A percentile compares a stretch with the other conserved stretches of the same genome.
Conservation (phyloP, 2,888 invertebrate genomes). For the Artemia sinica region DNA sequence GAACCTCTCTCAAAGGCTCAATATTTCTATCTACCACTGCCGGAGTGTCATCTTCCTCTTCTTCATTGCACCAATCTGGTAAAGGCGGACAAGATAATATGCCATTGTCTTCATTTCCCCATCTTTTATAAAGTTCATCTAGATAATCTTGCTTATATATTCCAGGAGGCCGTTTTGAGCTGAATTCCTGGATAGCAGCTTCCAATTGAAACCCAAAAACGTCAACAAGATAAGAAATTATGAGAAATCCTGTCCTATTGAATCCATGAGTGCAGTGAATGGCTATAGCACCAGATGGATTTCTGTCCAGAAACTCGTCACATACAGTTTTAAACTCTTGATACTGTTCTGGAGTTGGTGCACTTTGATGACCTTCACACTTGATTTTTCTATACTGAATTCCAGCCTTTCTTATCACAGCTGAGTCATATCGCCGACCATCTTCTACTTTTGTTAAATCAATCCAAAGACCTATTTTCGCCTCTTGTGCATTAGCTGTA, state of each 20-base stretch:
- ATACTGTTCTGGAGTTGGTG: constrained; percentile 2
- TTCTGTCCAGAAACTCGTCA: background rate
- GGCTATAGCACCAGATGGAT: constrained; percentile 30
- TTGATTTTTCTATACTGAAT: constrained; percentile 4
- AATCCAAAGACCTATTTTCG: constrained; percentile 82
- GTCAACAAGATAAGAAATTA: constrained; percentile 76
- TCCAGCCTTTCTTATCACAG: background rate
- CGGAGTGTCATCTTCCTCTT: no score
- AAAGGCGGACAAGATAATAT: constrained; percentile 50
- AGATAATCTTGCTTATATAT: constrained; percentile 96
- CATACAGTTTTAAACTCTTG: background rate
- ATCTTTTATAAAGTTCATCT: constrained; percentile 60
- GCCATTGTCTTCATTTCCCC: constrained; percentile 50
- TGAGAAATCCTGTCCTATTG: constrained; percentile 89
- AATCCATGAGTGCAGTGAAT: constrained; percentile 97
- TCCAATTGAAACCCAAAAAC: constrained; percentile 64
- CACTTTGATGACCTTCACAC: constrained; percentile 5
- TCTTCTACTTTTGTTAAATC: constrained; percentile 70
- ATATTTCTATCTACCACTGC: no score
- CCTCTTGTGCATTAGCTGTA: constrained; percentile 34
- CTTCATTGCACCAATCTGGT: constrained; percentile 70
- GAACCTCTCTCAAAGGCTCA: background rate
- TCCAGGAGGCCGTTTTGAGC: constrained; percentile 62
- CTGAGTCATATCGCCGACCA: background rate
- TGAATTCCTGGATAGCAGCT: constrained; percentile 60